Evolutionary conservation across 2,113 vertebrate species (phyloP).

Genomic region (Neotoma lepida): DNA sequence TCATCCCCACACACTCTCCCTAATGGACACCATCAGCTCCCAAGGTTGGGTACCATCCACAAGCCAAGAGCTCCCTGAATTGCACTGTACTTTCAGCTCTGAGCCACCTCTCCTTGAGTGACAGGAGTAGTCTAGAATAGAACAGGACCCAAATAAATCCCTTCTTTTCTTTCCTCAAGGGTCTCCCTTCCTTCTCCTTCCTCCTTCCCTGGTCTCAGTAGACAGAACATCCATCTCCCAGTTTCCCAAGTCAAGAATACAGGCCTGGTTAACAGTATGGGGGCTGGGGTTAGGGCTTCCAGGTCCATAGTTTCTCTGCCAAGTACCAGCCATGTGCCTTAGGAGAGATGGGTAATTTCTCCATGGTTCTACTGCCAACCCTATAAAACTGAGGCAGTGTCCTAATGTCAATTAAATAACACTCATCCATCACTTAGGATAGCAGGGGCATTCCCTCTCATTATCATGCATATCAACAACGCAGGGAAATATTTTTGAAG

Average conservation of each 20-base stretch:
- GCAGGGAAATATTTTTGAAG: not conserved
- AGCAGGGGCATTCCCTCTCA: not conserved
- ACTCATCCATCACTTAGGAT: not conserved
- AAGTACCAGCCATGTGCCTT: not conserved
- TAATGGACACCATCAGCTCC: not conserved
- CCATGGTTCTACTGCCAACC: not conserved
- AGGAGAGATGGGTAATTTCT: not conserved
- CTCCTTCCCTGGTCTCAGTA: not conserved
- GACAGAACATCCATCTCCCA: not conserved
- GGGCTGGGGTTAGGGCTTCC: not conserved
- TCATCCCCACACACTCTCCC: not conserved
- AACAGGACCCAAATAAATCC: not conserved
- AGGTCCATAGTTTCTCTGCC: not conserved
- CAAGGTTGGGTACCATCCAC: not conserved
- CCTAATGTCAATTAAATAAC: not conserved
- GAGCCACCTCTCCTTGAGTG: not conserved
- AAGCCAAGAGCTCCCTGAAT: not conserved
- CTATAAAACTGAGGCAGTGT: not conserved
- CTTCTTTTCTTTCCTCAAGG: not conserved
- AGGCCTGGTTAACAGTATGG: not conserved
- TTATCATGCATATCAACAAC: not conserved
- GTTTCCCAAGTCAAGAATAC: not conserved
- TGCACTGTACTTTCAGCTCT: not conserved
- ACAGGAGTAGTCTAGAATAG: not conserved
- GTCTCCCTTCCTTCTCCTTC: not conserved